phyloP scores from a whole-genome alignment of 2,888 invertebrate genomes.

The Cheilosia vulpina region DNA sequence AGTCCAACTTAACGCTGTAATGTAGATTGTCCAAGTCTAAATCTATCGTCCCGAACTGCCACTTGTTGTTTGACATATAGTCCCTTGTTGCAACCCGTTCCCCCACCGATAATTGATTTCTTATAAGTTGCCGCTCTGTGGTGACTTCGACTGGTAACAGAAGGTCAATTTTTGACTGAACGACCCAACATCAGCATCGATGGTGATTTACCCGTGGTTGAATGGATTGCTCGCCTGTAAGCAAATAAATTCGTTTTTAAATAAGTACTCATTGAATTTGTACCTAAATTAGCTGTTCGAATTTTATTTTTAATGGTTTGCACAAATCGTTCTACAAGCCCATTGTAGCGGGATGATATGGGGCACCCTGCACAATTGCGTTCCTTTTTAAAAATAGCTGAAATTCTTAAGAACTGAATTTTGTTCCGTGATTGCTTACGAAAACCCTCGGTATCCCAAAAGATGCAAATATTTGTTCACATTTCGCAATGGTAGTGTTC shows the following conservation, averaged over 20 bases:
- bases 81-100: constrained; percentile 24
- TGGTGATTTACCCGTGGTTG: constrained; percentile 1
- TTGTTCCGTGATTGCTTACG: constrained; percentile 63
- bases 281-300: constrained; percentile 17
- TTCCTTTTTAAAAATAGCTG: constrained; percentile 60
- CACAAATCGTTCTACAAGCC: constrained; percentile 24
- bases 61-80: constrained; percentile 24
- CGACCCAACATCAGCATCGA: constrained; percentile 36
- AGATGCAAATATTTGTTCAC: constrained; percentile 57
- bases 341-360: constrained; percentile 10
- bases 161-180: constrained; percentile 35
- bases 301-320: constrained; percentile 38
- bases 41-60: constrained; percentile 17
- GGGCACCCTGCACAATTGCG: constrained; percentile 36
- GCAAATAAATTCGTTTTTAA: constrained; percentile 34
- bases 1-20: constrained; percentile 25
- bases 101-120: constrained; percentile 13
- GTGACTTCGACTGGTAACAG: constrained; percentile 15
- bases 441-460: constrained; percentile 63
- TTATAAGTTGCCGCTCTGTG: constrained; percentile 18
- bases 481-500: constrained; percentile 63
- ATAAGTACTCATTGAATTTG: constrained; percentile 19
- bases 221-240: too few species aligned
- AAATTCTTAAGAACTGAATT: constrained; percentile 65
- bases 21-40: constrained; percentile 25